Evolutionary conservation across 2,113 vertebrate species (phyloP), one percentile per base, ranked within the genome.

Genomic region (Cettia cetti): DNA sequence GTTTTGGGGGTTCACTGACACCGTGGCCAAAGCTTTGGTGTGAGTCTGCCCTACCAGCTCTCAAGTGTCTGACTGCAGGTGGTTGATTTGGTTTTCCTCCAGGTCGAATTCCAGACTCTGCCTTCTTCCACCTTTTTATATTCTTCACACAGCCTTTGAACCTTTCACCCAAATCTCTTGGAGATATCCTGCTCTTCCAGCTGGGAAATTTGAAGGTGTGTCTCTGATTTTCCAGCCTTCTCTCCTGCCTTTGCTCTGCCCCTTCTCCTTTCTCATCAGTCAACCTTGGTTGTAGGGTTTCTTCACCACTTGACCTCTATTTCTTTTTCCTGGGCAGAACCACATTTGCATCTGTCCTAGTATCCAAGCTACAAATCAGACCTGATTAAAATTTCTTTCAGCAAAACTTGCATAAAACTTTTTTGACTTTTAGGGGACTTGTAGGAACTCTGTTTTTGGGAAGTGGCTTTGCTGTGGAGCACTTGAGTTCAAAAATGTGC

Each of bases 281-380:
- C 28, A 20, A 9, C 72, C 69, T 66, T 71, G 23, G 21, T 31
- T 56, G 44, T 47, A 56, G 23, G 21, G 64, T 71, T 92, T 39
- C 60, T 71, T 81, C 28, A 50, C 22, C 0, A 3, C 40, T 35
- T 78, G 64, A 80, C 49, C 65, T 77, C 75, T 91, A 24, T 81
- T 87, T 87, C 56, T 85, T 70, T 89, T 89, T 78, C 78, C 68
- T 76, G 19, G 64, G 80, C 86, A 81, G 76, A 16, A 49, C 44
- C n/a, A 86, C 40, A 64, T 70, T 94, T 95, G 60, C 79, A 75
- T 94, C 82, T 86, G 64, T 74, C 85, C 35, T 65, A 70, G 64
- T 60, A 75, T 42, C 50, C 59, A 95, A 61, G 60, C 59, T 91
- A 80, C 63, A 94, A 78, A 93, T 79, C 57, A 86, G 72, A 87